Evolutionary conservation across 2,797 vertebrate species (phyloP), one percentile per base, ranked within the genome.

Genomic region (Rachycentron canadum): DNA sequence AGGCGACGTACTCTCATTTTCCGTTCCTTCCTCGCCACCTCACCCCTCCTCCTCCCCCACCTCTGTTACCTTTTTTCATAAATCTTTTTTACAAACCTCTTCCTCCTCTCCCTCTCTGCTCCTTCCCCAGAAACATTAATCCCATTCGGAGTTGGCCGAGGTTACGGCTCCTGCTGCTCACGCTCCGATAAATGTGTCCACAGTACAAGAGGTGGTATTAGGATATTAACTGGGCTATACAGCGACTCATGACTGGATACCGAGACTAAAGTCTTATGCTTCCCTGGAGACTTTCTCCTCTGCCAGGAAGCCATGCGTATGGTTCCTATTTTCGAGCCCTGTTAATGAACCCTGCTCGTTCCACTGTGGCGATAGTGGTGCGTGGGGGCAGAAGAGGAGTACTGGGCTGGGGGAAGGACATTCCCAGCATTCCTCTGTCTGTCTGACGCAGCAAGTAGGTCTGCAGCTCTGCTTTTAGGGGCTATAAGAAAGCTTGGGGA

Each of bases 401-500:
- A n/a, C 59, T 23, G 76, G 70, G 72, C 76, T 80, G 76, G 67
- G 70, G 49, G 76, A 82, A 82, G 64, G 76, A 86, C 89, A 95
- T 95, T 94, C 92, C 91, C 59, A 3, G 68, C 86, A 95, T 95
- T 94, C 90, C 88, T 91, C 26, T 50, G 86, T 91, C 89, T 91
- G 89, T 87, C 91, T 91, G 89, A 90, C 71, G 69, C 91, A 88
- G 82, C 61, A 41, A 86, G 83, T 67, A 79, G 76, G 75, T 87
- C 76, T 85, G 67, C 59, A 65, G 71, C 69, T 66, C 61, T 66
- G 76, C 66, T 78, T 81, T 80, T 53, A 47, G 63, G 41, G 43
- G 40, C 23, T 47, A 14, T 8, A 30, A 61, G 73, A 28, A 0
- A 2, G 57, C 1, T 25, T 14, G 66, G 50, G 65, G 36, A 21